Base-by-base conservation (phyloP, 64 coral and sea anemone species). In the Montipora foliosa region DNA sequence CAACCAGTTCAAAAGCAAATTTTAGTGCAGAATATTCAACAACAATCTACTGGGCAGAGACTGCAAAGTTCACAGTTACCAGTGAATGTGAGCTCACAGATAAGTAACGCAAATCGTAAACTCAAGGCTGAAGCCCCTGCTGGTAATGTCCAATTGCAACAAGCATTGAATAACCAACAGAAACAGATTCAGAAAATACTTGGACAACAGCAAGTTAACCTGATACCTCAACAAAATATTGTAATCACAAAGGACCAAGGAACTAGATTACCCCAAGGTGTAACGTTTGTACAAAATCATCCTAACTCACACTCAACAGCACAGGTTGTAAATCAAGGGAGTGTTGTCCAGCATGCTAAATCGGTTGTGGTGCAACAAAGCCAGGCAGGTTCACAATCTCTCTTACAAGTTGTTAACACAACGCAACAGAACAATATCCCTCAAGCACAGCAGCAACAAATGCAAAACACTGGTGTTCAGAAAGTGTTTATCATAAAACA, bases 401-500 rank as follows among this genome's bases (percentile, higher is more conserved):
- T 71, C 11, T 16, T 85, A 4, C 90, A 92, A 77, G 25, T 82
- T 77, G 49, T 24, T 37, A 82, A 55, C 44, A 69, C 91, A 55
- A 11, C 86, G 45, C 91, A 93, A 81, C 76, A 70, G 13, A 76
- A 79, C 19, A 93, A 61, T 1, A 19, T 87, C 14, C 22, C 79
- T 59, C 92, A 95, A 81, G 17, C 73, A 76, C 89, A 97, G 29
- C 92, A 87, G 21, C 92, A 97, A 14, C 91, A 88, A 60, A 67
- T 67, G 11, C 92, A 91, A 13, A 92, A 83, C 70, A 47, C 93
- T 48, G 89, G 93, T 8, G 85, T 95, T 49, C 96, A 97, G 78
- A 97, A 97, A 60, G 96, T 97, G 0, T 95, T 97, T 77, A 97
- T 97, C 66, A 97, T 97, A 69, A 97, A 95, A 84, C 96, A 97